Evolutionary conservation across 1,140 invertebrate species (phyloP).

Genomic region (Brachionus plicatilis): DNA sequence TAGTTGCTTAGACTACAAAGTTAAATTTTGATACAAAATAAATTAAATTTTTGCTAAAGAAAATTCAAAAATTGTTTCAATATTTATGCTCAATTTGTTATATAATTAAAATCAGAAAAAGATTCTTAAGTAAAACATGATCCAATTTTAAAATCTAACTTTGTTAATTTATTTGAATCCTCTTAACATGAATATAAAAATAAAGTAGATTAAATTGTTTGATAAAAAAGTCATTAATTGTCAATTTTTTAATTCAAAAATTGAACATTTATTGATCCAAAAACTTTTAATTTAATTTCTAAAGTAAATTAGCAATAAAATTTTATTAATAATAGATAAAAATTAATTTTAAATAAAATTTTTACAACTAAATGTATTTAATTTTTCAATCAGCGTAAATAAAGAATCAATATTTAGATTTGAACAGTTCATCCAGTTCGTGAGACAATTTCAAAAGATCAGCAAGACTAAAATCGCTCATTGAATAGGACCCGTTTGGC

Average conservation of each 20-base stretch:
- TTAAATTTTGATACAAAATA: background rate
- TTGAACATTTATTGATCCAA: background rate
- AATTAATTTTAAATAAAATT: background rate
- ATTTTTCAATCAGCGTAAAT: background rate
- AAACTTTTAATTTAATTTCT: background rate
- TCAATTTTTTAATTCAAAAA: background rate
- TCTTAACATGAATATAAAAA: background rate
- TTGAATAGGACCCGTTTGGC: conserved; percentile 6
- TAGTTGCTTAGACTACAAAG: background rate
- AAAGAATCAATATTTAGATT: background rate
- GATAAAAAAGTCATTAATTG: background rate
- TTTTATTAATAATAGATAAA: background rate
- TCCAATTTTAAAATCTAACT: background rate
- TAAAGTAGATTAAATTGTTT: background rate
- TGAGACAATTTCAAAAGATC: conserved; percentile 17
- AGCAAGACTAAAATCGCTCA: background rate
- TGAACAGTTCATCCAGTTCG: conserved; percentile 1
- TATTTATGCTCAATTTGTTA: background rate
- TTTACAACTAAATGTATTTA: background rate
- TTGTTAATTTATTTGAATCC: background rate
- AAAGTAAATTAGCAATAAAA: background rate
- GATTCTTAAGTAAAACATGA: background rate
- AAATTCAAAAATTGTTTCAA: background rate
- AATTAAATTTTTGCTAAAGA: background rate
- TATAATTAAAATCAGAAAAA: background rate